Evolutionary conservation across 2,888 invertebrate species (phyloP).

Genomic region (Nephrotoma appendiculata): DNA sequence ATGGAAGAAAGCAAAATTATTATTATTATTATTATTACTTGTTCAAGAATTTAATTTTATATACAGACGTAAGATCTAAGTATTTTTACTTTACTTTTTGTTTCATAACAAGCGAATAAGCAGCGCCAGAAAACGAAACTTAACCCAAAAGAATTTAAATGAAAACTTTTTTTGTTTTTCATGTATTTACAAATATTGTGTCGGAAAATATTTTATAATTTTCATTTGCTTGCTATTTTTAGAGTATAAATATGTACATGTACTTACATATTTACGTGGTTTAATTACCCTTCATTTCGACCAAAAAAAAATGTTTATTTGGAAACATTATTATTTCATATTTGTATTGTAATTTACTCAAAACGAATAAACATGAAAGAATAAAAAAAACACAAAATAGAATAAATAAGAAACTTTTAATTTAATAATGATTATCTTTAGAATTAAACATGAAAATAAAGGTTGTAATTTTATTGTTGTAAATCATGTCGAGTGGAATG

Average conservation of each 20-base stretch:
- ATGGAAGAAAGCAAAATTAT: background rate
- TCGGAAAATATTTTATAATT: background rate
- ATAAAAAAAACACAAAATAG: too few relatives aligned
- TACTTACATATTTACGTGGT: background rate
- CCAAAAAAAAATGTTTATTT: background rate
- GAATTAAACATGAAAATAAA: background rate
- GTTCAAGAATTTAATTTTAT: background rate
- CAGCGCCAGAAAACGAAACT: background rate
- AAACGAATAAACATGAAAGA: background rate
- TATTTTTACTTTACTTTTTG: background rate
- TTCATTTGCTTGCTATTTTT: background rate
- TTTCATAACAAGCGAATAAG: background rate
- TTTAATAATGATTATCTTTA: background rate
- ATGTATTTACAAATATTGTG: background rate
- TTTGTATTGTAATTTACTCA: background rate
- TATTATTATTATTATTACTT: background rate
- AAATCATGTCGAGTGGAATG: background rate
- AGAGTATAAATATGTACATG: background rate
- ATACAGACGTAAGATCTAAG: background rate
- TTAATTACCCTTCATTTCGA: background rate
- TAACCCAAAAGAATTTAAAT: background rate
- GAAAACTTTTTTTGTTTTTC: background rate
- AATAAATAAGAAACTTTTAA: background rate
- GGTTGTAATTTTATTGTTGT: background rate
- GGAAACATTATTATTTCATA: background rate